These are phyloP conservation scores for Hapalemur alaotrensis DNA, from an alignment of 2,797 vertebrate genomes.

Conservation along the genomic window DNA sequence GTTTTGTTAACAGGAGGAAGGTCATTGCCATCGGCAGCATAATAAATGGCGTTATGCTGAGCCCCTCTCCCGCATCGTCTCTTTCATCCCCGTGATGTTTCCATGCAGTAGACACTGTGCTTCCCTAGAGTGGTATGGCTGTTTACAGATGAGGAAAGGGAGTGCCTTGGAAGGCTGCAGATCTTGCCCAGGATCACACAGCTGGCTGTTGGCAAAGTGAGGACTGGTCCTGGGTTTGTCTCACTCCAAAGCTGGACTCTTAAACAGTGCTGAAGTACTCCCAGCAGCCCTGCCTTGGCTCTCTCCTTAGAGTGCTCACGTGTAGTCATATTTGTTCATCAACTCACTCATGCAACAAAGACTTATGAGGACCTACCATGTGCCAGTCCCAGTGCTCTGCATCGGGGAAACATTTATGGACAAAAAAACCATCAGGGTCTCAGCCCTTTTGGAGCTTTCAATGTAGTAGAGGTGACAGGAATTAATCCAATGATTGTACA, in stretches of 20 bases:
- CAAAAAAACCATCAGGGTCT: neutral
- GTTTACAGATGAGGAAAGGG: neutral
- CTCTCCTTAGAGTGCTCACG: neutral
- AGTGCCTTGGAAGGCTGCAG: neutral
- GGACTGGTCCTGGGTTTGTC: neutral
- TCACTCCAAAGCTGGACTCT: neutral
- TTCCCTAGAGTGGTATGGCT: neutral
- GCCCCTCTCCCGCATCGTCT: neutral
- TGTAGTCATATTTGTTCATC: neutral
- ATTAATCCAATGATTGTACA: neutral
- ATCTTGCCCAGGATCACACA: neutral
- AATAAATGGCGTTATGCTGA: neutral
- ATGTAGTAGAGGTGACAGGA: neutral
- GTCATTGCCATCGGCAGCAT: neutral
- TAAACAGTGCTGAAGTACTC: neutral
- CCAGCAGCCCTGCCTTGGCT: neutral
- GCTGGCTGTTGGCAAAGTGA: neutral
- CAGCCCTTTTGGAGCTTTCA: neutral
- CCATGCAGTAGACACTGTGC: neutral
- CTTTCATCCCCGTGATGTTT: neutral
- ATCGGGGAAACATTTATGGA: neutral
- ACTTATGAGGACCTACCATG: neutral
- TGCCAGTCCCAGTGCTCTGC: neutral
- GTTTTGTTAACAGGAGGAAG: neutral
- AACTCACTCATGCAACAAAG: neutral